Percentiles rank a stretch among this genome's conserved stretches.
Evolutionary conservation across 2,797 vertebrate species (phyloP).

Genomic region (Pitangus sulphuratus): DNA sequence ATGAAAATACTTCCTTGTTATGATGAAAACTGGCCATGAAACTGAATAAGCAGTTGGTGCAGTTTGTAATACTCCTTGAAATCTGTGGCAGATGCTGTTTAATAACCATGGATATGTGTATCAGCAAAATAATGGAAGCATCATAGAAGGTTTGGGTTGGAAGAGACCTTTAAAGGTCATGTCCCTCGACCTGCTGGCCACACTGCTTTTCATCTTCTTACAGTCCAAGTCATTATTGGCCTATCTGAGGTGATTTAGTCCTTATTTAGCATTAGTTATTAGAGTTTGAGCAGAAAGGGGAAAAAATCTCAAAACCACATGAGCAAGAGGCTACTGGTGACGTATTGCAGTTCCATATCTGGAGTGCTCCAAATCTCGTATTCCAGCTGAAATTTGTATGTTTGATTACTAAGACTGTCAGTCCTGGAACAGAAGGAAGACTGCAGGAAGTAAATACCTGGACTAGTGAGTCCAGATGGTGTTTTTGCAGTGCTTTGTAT

Average conservation of each 20-base stretch:
- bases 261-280: not conserved
- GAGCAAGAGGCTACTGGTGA: not conserved
- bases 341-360: not conserved
- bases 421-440: not conserved
- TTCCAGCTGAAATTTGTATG: not conserved
- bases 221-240: not conserved
- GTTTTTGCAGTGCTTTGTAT: not conserved
- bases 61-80: not conserved
- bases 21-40: not conserved
- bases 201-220: not conserved
- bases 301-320: not conserved
- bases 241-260: not conserved
- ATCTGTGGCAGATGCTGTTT: not conserved
- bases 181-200: not conserved
- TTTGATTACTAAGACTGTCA: not conserved
- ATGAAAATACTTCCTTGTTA: not conserved
- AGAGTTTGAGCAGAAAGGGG: not conserved
- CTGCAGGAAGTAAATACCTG: not conserved
- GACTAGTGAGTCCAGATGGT: not conserved
- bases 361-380: not conserved
- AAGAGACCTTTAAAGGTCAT: not conserved
- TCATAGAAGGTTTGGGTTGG: not conserved
- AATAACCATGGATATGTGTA: not conserved
- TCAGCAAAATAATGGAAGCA: not conserved
- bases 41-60: not conserved